These are phyloP conservation scores for Exephanes ischioxanthus DNA, from an alignment of 2,888 invertebrate species.

Conservation along the genomic window DNA sequence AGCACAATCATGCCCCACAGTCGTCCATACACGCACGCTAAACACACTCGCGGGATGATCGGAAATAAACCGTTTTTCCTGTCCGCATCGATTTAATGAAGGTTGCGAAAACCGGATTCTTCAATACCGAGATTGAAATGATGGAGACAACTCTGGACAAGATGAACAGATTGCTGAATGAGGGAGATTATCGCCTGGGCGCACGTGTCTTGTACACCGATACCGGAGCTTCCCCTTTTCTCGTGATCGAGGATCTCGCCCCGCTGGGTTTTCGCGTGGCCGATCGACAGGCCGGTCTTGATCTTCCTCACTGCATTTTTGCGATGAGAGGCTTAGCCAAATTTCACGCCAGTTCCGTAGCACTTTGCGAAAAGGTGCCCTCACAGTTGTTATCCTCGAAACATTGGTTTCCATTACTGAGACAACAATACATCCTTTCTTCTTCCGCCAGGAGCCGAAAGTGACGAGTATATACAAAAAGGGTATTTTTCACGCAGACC, in stretches of 20 bases:
- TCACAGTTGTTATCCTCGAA: not conserved
- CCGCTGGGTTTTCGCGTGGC: constrained; percentile 86
- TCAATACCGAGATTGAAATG: constrained; percentile 79
- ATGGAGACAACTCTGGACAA: constrained; percentile 78
- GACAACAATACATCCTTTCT: not conserved
- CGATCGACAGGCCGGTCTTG: constrained; percentile 86
- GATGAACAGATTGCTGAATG: constrained; percentile 78
- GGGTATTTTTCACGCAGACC: constrained; percentile 72
- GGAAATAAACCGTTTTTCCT: not conserved
- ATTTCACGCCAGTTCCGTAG: constrained; percentile 87
- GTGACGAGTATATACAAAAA: constrained; percentile 68
- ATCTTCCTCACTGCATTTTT: constrained; percentile 86
- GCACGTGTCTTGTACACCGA: constrained; percentile 80
- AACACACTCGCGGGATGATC: not conserved
- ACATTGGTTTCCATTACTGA: not conserved
- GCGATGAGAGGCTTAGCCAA: constrained; percentile 86
- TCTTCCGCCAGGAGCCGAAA: constrained; percentile 74
- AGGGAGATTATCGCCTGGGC: constrained; percentile 71
- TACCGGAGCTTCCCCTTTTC: constrained; percentile 78
- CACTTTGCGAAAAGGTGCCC: constrained; percentile 86
- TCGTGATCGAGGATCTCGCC: constrained; percentile 87
- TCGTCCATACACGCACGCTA: not conserved
- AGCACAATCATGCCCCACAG: not conserved
- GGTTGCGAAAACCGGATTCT: constrained; percentile 75
- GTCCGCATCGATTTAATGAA: not conserved